Conservation (phyloP, 2,888 invertebrate genomes). For the Epirrita christyi region DNA sequence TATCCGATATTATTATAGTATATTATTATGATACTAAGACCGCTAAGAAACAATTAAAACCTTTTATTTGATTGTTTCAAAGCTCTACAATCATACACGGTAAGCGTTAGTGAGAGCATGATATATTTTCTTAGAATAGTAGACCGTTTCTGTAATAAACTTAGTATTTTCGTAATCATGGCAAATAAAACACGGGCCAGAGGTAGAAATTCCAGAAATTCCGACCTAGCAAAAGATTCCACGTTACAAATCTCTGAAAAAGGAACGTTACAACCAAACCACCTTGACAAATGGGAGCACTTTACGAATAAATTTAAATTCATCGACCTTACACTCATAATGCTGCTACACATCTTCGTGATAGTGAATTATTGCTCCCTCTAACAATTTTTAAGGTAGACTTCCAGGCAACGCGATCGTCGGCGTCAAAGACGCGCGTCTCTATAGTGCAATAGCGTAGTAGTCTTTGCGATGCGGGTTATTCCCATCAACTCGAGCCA, state of each 20-base stretch:
- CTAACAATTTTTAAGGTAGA: constrained; percentile 39
- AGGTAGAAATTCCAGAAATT: constrained; percentile 15
- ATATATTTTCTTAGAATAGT: too few species aligned
- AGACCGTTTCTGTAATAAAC: neutral
- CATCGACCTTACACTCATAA: constrained; percentile 48
- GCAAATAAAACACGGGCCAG: constrained; percentile 10
- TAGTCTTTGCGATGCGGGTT: too few species aligned
- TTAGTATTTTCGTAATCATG: constrained; percentile 16
- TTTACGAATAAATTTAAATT: constrained; percentile 54
- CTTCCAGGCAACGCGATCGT: neutral
- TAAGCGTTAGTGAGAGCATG: too few species aligned
- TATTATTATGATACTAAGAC: too few species aligned
- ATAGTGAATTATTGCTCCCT: constrained; percentile 48
- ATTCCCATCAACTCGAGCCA: too few species aligned
- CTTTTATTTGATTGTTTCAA: too few species aligned
- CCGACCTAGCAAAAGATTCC: constrained; percentile 10
- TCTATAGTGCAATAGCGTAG: neutral
- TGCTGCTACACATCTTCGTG: constrained; percentile 47
- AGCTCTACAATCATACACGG: too few species aligned
- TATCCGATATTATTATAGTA: too few species aligned
- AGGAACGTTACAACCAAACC: constrained; percentile 30
- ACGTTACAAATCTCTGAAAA: constrained; percentile 18
- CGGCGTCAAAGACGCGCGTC: neutral
- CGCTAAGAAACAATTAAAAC: too few species aligned
- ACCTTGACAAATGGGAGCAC: constrained; percentile 43